Evolutionary conservation across 2,888 invertebrate species (phyloP), one percentile per base, ranked within the genome.

Genomic region (Xanthia icteritia): DNA sequence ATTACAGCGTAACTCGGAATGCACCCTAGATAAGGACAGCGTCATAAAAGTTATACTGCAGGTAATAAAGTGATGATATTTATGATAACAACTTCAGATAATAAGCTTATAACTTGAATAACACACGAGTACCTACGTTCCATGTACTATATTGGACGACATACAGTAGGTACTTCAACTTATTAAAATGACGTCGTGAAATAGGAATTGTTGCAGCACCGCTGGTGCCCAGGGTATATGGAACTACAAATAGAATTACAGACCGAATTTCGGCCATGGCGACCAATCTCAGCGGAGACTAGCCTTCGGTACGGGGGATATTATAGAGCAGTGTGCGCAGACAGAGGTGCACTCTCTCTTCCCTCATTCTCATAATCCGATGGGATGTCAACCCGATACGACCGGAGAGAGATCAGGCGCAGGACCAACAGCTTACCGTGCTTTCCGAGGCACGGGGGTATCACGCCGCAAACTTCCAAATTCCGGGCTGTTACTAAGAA

Each of bases 1-100:
- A n/a, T n/a, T n/a, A n/a, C n/a, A n/a, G n/a, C n/a, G n/a, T n/a
- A n/a, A n/a, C n/a, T n/a, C n/a, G n/a, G n/a, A n/a, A n/a, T n/a
- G n/a, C n/a, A n/a, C n/a, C n/a, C n/a, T n/a, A 11, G 51, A 67
- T 69, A 69, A 58, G 56, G 63, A 45, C 31, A 72, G 36, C 5
- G 48, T 56, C 56, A 63, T 84, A 83, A 83, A 82, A 73, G 54
- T 67, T 76, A 20, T 51, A 75, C 36, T 67, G 76, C 75, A 79
- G 23, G 61, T 63, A 63, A 66, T 73, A 83, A 83, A 80, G 15
- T 27, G 54, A 31, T 48, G 31, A 54, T 66, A 73, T 76, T 73
- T 73, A 80, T 80, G 65, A 48, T 60, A 70, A 58, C 27, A 58
- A 58, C 58, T 27, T 27, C 6, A 58, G 2, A 15, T 31, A 60